Evolutionary conservation across 2,797 vertebrate species (phyloP).

Genomic region (Simalia tracyae): DNA sequence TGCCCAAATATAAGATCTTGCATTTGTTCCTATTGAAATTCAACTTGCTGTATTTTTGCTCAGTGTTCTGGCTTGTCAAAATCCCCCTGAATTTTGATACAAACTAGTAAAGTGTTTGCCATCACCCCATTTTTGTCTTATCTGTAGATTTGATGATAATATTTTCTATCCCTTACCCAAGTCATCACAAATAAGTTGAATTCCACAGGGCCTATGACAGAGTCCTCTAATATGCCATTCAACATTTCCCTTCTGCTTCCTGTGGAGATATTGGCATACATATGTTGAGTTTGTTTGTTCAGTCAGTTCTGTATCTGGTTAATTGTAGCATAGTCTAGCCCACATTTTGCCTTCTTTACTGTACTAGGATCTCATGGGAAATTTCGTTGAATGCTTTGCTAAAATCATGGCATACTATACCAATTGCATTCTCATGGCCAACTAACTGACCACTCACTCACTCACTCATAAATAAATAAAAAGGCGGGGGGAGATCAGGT

Average conservation of each 20-base stretch:
- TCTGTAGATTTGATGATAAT: background rate
- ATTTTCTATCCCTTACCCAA: background rate
- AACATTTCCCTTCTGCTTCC: background rate
- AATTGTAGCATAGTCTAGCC: too few species aligned
- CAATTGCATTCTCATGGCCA: background rate
- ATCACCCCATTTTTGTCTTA: background rate
- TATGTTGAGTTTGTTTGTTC: background rate
- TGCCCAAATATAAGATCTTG: too few species aligned
- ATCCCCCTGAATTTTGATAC: too few species aligned
- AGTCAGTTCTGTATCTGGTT: background rate
- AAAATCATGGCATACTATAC: background rate
- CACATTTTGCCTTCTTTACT: too few species aligned
- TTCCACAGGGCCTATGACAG: background rate
- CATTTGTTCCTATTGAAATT: too few species aligned
- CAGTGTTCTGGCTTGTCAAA: too few species aligned
- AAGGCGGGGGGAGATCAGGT: accelerated
- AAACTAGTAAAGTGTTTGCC: background rate
- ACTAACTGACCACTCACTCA: background rate
- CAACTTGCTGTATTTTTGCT: too few species aligned
- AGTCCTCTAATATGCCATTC: background rate
- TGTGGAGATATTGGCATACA: background rate
- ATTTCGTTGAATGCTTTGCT: too few species aligned
- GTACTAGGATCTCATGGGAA: too few species aligned
- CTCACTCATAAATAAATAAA: background rate
- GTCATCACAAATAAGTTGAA: background rate